Evolutionary conservation across 2,888 invertebrate genomes (phyloP), one percentile per base, ranked within the genome.

Genomic region (Oxycera nigricornis): DNA sequence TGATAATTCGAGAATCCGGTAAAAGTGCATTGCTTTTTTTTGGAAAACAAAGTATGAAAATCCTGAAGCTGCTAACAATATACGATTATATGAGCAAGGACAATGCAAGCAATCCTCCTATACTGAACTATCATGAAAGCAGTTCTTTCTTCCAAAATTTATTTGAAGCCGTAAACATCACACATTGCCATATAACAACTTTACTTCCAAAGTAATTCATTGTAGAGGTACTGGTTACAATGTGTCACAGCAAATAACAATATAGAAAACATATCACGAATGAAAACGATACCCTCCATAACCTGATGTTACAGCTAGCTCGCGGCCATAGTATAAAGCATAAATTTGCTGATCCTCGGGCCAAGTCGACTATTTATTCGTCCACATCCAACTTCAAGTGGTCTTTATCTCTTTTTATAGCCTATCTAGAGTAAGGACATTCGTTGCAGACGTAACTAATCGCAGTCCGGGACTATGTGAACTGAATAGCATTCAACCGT

Each of bases 321-420:
- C 52, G 52, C 52, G 52, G 52, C n/a, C 22, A 55, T 24, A 7
- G 24, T 14, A 20, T 4, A 28, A 22, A 9, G 46, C 46, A 68
- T 50, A 46, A 46, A 67, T 46, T 46, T 22, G n/a, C 26, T 46
- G 28, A 68, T 50, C 26, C 14, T 17, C 26, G 50, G 14, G 22
- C 67, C 46, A 41, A 68, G 24, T 26, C 67, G 67, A 26, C 67
- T 50, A 68, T 68, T 50, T 50, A 68, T 68, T 68, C 7, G 28
- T 3, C 26, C 26, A 28, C 17, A 68, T 50, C 26, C 28, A 28
- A 50, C 67, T 68, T 46, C 20, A 68, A 50, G 50, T 22, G 46
- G 50, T 68, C 50, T 46, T 68, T 46, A 68, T 68, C 67, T 41
- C 22, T 41, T 68, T 68, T 68, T 68, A 68, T 68, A 50, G 67